These are phyloP conservation scores for Anisognathus igniventris DNA, from an alignment of 2,797 vertebrate genomes.

Conservation along the genomic window DNA sequence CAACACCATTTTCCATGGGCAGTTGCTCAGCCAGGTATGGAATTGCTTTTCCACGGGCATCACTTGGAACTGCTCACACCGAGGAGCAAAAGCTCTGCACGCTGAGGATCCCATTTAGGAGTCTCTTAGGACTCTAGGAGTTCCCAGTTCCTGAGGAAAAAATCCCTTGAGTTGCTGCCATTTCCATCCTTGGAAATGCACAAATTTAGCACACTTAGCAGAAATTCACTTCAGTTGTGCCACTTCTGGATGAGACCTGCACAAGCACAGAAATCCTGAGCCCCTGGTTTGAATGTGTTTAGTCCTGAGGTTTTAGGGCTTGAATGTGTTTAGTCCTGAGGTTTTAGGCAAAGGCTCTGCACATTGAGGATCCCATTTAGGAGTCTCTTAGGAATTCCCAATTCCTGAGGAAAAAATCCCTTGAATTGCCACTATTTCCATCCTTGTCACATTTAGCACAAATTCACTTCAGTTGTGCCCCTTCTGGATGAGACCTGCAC, in stretches of 20 bases:
- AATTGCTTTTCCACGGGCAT: not conserved
- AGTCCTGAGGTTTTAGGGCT: too few relatives aligned
- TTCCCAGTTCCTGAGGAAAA: not conserved
- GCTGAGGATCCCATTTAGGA: not conserved
- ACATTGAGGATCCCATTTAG: too few relatives aligned
- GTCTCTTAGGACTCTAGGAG: not conserved
- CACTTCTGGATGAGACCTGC: not conserved
- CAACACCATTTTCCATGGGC: conserved; percentile 98
- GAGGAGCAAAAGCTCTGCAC: not conserved
- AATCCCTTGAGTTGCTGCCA: not conserved
- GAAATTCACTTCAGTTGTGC: not conserved
- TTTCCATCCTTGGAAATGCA: not conserved
- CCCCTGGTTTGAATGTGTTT: not conserved
- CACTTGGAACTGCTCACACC: accelerated
- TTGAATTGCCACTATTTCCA: too few relatives aligned
- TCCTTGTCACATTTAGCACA: too few relatives aligned
- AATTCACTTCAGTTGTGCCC: too few relatives aligned
- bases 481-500: too few relatives aligned
- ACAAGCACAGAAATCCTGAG: not conserved
- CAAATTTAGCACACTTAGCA: not conserved
- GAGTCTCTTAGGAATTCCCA: too few relatives aligned
- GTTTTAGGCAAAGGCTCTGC: too few relatives aligned
- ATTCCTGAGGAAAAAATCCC: too few relatives aligned
- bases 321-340: too few relatives aligned
- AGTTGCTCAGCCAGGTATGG: conserved; percentile 96